Evolutionary conservation across 1,140 invertebrate genomes (phyloP).

Genomic region (Hesperophylax magnus): DNA sequence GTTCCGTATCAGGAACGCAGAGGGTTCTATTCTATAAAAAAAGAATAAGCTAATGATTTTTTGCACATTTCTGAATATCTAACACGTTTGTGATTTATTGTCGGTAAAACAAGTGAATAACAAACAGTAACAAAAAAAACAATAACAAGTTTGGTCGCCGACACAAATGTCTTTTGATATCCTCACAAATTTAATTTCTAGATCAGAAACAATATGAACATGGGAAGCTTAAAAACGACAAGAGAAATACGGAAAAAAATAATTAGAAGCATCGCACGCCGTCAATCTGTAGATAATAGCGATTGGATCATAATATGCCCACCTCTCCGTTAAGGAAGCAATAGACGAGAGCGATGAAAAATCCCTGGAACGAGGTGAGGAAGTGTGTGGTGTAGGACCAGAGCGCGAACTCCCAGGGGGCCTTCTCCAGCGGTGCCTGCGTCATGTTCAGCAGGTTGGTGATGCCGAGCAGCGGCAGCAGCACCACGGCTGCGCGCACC

Average conservation of each 20-base stretch:
- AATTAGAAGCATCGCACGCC: neutral
- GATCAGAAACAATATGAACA: neutral
- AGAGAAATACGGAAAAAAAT: too few relatives aligned
- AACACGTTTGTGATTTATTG: too few relatives aligned
- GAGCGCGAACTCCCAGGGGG: conserved; percentile 79
- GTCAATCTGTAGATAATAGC: neutral
- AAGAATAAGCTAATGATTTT: too few relatives aligned
- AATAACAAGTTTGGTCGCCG: neutral
- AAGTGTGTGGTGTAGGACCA: conserved; percentile 89
- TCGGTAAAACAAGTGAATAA: neutral
- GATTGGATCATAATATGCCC: conserved; percentile 56
- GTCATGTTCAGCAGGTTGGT: conserved; percentile 84
- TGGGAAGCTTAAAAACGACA: too few relatives aligned
- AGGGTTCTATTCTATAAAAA: too few relatives aligned
- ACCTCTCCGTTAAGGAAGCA: conserved; percentile 93
- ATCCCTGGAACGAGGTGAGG: conserved; percentile 88
- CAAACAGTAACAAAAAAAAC: neutral
- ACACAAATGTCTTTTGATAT: too few relatives aligned
- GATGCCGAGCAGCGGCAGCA: conserved; percentile 86
- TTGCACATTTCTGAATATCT: too few relatives aligned
- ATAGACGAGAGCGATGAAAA: conserved; percentile 88
- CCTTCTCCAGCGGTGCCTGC: conserved; percentile 76
- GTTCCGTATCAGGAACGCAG: too few relatives aligned
- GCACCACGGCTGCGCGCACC: conserved; percentile 82
- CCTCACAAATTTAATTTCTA: too few relatives aligned